A percentile compares a stretch with the other conserved stretches of the same genome.
Evolutionary conservation across 1,140 invertebrate genomes (phyloP).

Genomic region (Tetranychus urticae): DNA sequence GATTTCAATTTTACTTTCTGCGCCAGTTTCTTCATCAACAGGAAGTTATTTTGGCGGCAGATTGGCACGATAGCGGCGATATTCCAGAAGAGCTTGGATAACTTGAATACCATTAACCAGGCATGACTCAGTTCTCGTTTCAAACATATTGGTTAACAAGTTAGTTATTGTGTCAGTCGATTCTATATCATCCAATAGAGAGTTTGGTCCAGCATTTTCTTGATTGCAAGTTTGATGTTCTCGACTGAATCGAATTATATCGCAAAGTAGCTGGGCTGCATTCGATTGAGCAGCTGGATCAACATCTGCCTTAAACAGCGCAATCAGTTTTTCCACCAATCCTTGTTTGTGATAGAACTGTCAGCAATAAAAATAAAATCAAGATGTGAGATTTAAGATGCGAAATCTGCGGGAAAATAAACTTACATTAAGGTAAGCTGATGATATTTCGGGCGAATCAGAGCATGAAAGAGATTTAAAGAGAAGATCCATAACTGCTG

Average conservation of each 20-base stretch:
- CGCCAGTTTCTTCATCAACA: neutral
- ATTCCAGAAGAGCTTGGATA: slow-evolving; percentile 7
- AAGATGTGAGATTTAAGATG: neutral
- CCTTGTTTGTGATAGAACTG: neutral
- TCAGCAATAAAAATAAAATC: neutral
- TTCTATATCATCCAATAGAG: slow-evolving; percentile 39
- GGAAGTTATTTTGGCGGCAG: neutral
- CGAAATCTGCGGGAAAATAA: neutral
- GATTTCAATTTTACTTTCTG: neutral
- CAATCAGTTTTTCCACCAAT: slow-evolving; percentile 6
- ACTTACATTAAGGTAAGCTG: neutral
- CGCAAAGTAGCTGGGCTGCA: slow-evolving; percentile 52
- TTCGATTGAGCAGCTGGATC: slow-evolving; percentile 43
- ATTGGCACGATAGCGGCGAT: neutral
- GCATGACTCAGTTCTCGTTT: slow-evolving; percentile 1
- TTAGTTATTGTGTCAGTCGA: slow-evolving; percentile 32
- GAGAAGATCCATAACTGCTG: slow-evolving; percentile 80
- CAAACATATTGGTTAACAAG: slow-evolving; percentile 24
- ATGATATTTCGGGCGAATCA: neutral
- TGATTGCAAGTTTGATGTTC: slow-evolving; percentile 29
- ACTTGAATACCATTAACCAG: slow-evolving; percentile 7
- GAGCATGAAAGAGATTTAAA: slow-evolving; percentile 57
- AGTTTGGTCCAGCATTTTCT: slow-evolving; percentile 34
- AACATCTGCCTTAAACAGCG: slow-evolving; percentile 1
- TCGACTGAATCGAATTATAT: slow-evolving; percentile 43